phyloP scores from a whole-genome alignment of 2,797 vertebrate species.

The Mastacembelus armatus region DNA sequence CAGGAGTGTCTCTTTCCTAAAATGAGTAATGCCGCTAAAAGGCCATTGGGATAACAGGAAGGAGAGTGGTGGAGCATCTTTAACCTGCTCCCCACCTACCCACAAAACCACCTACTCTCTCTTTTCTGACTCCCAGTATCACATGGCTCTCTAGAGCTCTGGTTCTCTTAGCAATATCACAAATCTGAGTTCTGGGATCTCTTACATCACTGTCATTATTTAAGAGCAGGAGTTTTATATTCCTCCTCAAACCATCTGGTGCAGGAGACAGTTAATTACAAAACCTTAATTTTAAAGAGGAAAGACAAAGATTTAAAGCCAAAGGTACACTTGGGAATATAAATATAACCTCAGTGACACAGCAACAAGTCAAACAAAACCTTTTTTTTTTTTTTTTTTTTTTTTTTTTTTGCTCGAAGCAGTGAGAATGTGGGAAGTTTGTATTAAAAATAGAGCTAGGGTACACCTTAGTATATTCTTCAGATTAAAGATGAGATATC shows the following conservation, averaged over 20 bases:
- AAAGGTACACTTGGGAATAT: slow-evolving; percentile 14
- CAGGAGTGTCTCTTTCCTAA: slow-evolving; percentile 70
- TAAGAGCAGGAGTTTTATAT: slow-evolving; percentile 19
- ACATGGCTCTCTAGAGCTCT: slow-evolving; percentile 40
- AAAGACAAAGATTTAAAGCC: slow-evolving; percentile 7
- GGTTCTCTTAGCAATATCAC: slow-evolving; percentile 42
- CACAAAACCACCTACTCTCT: slow-evolving; percentile 68
- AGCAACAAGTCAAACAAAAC: slow-evolving; percentile 8
- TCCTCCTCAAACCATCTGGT: slow-evolving; percentile 19
- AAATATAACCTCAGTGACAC: slow-evolving; percentile 19
- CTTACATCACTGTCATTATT: slow-evolving; percentile 34
- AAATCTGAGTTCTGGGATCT: slow-evolving; percentile 32
- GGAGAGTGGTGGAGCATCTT: slow-evolving; percentile 64
- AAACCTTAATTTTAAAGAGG: slow-evolving; percentile 15
- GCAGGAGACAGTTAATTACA: slow-evolving; percentile 19
- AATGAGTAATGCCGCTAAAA: slow-evolving; percentile 75
- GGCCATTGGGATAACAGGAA: slow-evolving; percentile 68
- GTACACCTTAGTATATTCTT: slow-evolving; percentile 1
- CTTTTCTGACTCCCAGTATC: slow-evolving; percentile 41
- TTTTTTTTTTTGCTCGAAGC: too few species aligned
- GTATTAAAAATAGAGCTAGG: slow-evolving; percentile 22
- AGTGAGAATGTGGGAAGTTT: slow-evolving; percentile 7
- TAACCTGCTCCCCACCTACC: slow-evolving; percentile 73
- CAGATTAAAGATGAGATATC: slow-evolving; percentile 19
- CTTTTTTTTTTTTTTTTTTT: too few species aligned